These are phyloP conservation scores for Murina feae DNA, from an alignment of 2,113 vertebrate species.

Conservation along the genomic window DNA sequence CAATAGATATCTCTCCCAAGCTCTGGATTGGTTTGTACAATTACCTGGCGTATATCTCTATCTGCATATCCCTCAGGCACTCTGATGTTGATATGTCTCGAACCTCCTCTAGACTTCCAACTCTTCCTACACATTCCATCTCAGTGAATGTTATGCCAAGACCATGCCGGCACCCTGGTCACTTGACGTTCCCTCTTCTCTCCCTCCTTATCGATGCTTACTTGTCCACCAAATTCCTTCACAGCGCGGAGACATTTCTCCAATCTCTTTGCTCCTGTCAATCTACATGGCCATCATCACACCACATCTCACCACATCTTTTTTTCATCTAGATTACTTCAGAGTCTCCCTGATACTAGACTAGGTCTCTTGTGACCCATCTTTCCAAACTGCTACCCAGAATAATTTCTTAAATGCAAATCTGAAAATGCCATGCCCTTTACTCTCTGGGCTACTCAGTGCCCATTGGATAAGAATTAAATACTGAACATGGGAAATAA, in stretches of 20 bases:
- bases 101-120: not conserved
- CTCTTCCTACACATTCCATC: not conserved
- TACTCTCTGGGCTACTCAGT: not conserved
- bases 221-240: not conserved
- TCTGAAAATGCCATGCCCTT: not conserved
- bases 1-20: not conserved
- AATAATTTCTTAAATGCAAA: not conserved
- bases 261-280: not conserved
- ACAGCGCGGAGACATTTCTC: not conserved
- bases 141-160: not conserved
- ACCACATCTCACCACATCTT: too few relatives aligned
- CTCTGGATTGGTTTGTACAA: not conserved
- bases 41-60: not conserved
- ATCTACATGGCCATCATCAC: not conserved
- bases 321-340: not conserved
- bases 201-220: not conserved
- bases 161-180: not conserved
- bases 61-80: not conserved
- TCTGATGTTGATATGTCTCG: not conserved
- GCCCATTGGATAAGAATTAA: not conserved
- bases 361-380: not conserved
- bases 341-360: not conserved
- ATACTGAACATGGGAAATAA: not conserved
- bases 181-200: not conserved
- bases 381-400: not conserved